phyloP scores from a whole-genome alignment of 2,797 vertebrate species.

The Euthynnus affinis region DNA sequence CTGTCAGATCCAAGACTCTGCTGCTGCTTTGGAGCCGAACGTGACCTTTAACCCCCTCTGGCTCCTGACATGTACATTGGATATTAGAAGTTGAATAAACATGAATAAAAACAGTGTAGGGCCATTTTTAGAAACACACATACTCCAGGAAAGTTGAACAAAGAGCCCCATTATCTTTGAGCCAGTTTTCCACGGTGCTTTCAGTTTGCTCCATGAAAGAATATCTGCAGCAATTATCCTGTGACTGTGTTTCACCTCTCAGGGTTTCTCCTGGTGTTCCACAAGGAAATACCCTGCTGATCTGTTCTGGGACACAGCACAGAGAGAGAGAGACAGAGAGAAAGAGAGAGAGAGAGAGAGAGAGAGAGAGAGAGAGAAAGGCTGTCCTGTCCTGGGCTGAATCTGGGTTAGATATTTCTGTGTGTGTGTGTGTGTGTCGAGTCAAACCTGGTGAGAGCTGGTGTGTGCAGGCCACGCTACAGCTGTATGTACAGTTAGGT shows the following conservation, averaged over 20 bases:
- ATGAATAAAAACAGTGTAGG: background rate
- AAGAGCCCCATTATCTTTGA: conserved; percentile 48
- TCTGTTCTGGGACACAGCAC: conserved; percentile 68
- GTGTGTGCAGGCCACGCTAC: conserved; percentile 13
- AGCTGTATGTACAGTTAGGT: conserved; percentile 19
- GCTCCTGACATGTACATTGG: background rate
- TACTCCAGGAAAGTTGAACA: conserved; percentile 1
- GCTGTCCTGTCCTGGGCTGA: conserved; percentile 52
- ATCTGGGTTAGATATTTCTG: conserved; percentile 67
- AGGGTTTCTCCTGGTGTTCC: conserved; percentile 72
- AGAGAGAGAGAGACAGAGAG: background rate
- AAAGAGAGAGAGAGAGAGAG: conserved; percentile 6
- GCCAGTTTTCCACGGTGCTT: conserved; percentile 41
- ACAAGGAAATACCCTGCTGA: conserved; percentile 76
- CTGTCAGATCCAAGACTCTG: conserved; percentile 20
- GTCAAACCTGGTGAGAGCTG: conserved; percentile 20
- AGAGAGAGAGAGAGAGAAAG: conserved; percentile 29
- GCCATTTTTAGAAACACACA: conserved; percentile 1
- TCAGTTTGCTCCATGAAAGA: conserved; percentile 37
- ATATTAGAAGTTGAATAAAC: background rate
- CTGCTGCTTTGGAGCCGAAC: conserved; percentile 4
- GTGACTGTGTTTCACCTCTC: conserved; percentile 68
- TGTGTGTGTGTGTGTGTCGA: background rate
- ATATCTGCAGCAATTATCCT: conserved; percentile 59
- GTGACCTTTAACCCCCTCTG: conserved; percentile 42